Conservation (phyloP, 2,888 invertebrate species). For the Dasysyrphus tricinctus region DNA sequence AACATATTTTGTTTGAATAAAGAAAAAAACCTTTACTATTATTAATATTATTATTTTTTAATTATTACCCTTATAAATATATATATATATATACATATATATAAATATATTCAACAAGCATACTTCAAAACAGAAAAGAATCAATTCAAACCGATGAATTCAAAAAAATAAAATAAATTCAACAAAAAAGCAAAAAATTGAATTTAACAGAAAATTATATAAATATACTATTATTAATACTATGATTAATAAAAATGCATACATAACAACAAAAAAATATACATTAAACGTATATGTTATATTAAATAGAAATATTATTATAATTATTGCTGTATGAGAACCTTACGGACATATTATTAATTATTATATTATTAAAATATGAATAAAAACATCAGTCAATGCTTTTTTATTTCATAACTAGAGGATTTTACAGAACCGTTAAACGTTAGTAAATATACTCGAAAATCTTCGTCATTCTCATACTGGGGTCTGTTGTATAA, state of each 20-base stretch:
- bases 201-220: slow-evolving; percentile 70
- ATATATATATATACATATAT: slow-evolving; percentile 44
- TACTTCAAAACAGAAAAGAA: slow-evolving; percentile 68
- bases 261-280: slow-evolving; percentile 75
- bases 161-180: slow-evolving; percentile 36
- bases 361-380: slow-evolving; percentile 82
- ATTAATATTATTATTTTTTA: slow-evolving; percentile 64
- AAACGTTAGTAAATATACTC: no score
- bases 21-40: slow-evolving; percentile 34
- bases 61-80: slow-evolving; percentile 52
- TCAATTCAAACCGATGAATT: slow-evolving; percentile 61
- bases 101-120: slow-evolving; percentile 36
- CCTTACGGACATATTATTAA: slow-evolving; percentile 77
- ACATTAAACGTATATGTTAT: slow-evolving; percentile 78
- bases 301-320: slow-evolving; percentile 82
- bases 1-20: slow-evolving; percentile 57
- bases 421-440: no score
- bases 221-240: slow-evolving; percentile 72
- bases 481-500: no score
- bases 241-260: slow-evolving; percentile 76
- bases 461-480: no score
- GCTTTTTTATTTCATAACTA: slow-evolving; percentile 39
- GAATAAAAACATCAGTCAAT: slow-evolving; percentile 77
- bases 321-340: slow-evolving; percentile 79
- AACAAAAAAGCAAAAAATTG: slow-evolving; percentile 21